Evolutionary conservation across 2,113 vertebrate genomes (phyloP), one percentile per base, ranked within the genome.

Genomic region (sheep (Ovis aries)): DNA sequence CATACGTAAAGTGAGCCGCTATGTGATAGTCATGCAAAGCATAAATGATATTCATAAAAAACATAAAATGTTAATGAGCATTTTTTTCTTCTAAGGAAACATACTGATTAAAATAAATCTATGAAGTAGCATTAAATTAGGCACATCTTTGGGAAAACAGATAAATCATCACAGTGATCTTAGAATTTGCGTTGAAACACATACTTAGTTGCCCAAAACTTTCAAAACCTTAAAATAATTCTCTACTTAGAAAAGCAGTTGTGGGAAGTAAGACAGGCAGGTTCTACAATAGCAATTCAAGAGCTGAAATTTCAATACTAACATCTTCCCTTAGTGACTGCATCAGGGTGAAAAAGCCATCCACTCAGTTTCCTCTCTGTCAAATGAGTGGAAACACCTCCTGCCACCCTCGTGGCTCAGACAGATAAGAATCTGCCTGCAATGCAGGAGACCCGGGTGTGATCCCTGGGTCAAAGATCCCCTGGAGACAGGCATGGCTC

Each of bases 161-260:
- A 91, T 55, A 89, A 93, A 78, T 96, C 57, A 59, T 59, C 48
- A 59, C 25, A 82, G 11, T 86, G 31, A 67, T 31, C 71, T 95
- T 94, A 36, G 43, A 88, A 90, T n/a, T 60, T 87, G 33, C 84
- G 5, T 83, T 57, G 10, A 96, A 95, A 91, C 23, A 89, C 16
- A 59, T 67, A 45, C 57, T 74, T 59, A 67, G 15, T 89, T 43
- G 9, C 50, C 62, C 6, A 57, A n/a, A 98, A 92, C 31, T 96
- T 93, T 88, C 31, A 80, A 88, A 81, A 36, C 36, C 64, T 77
- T 88, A n/a, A 90, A 88, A 96, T 91, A 45, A 64, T 62, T 91
- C 57, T 91, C 82, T 94, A 64, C 25, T 85, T 88, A 59, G 50
- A 85, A 90, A 93, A 88, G 48, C 19, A 97, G 81, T 95, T 10